Evolutionary conservation across 2,888 invertebrate species (phyloP), one percentile per base, ranked within the genome.

Genomic region (Lepetodrilus schrolli): DNA sequence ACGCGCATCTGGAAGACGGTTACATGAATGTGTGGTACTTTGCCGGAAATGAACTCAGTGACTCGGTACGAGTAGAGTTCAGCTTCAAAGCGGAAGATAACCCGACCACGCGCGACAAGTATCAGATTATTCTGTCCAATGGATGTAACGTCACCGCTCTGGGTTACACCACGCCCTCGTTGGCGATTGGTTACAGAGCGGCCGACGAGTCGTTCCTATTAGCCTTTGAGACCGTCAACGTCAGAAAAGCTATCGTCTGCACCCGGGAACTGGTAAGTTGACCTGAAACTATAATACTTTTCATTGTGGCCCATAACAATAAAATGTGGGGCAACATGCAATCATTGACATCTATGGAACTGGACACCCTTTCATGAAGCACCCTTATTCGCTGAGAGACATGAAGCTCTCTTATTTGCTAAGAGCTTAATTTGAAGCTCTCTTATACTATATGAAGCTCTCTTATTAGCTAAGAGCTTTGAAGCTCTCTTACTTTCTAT

Each of bases 41-140:
- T 23, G 74, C 76, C 70, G 80, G 77, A 20, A 82, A 82, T 66
- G 79, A 78, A 38, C 50, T 80, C 66, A 78, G 82, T 23, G 73
- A 77, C 7, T 80, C 80, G 1, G 70, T 82, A 48, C 66, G 79
- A 20, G 76, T 82, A 4, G 80, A 79, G 70, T 77, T 74, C 68
- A 76, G 78, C 17, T 82, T 82, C 74, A 76, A 78, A 49, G 76
- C 78, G 10, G 77, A 79, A 26, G 73, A 79, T 48, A 71, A 72
- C n/a, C 70, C 75, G 3, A 10, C 26, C 30, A 74, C 74, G 8
- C 66, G 77, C 3, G 76, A 77, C 73, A 75, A 75, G 48, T 82
- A 79, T 66, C 80, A 80, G 72, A 82, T 79, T n/a, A 72, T 82
- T 30, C 21, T 82, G 34, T 80, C 82, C 71, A 82, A 82, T 69